Percentiles rank a stretch among this genome's conserved stretches.
phyloP scores from a whole-genome alignment of 2,113 vertebrate species.

The Cyphomyrus discorhynchus region DNA sequence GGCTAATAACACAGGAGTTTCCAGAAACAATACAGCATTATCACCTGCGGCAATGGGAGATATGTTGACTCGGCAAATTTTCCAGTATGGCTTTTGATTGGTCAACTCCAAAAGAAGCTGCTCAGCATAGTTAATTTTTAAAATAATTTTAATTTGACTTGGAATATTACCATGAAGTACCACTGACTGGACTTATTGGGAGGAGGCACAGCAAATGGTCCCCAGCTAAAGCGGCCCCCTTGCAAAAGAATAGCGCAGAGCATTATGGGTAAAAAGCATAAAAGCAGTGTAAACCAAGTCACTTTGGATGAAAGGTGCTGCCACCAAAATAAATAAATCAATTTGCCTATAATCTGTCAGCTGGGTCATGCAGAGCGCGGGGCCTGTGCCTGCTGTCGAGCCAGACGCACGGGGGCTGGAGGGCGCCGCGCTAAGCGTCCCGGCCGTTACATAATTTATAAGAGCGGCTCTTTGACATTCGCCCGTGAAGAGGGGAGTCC shows the following conservation, averaged over 20 bases:
- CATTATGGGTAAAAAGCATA: neutral
- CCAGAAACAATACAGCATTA: neutral
- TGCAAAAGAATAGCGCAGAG: neutral
- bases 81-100: neutral
- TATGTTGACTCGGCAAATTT: neutral
- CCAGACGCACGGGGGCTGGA: neutral
- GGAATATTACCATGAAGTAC: neutral
- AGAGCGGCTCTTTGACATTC: neutral
- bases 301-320: neutral
- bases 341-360: conserved; percentile 3
- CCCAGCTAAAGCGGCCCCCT: neutral
- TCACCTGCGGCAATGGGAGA: neutral
- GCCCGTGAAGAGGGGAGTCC: neutral
- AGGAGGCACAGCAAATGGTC: neutral
- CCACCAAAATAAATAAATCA: neutral
- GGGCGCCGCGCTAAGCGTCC: neutral
- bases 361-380: neutral
- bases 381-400: neutral
- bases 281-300: neutral
- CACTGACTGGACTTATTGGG: neutral
- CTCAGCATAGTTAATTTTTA: neutral
- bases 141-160: neutral
- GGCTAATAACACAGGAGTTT: neutral
- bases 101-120: neutral
- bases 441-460: conserved; percentile 2